A percentile compares a stretch with the other conserved stretches of the same genome.
Conservation (phyloP, 2,888 invertebrate genomes). For the Ennomos quercinarius region DNA sequence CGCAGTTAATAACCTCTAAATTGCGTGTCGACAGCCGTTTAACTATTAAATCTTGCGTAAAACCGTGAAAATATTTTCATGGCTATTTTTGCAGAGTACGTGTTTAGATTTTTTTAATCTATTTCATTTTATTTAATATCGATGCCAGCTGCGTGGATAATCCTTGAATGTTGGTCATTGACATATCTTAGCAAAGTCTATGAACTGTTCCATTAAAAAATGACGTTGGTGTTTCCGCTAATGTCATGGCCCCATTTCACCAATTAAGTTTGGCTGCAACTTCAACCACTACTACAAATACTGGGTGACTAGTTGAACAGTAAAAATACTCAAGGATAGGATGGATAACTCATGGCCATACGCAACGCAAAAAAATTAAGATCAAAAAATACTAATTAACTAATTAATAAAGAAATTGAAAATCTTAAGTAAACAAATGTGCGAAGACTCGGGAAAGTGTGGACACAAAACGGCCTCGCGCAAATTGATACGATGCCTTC, state of each 20-base stretch:
- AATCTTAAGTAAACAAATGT: too few species aligned
- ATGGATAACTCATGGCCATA: too few species aligned
- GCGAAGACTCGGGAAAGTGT: too few species aligned
- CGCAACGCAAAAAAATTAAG: too few species aligned
- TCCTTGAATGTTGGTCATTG: conserved; percentile 5
- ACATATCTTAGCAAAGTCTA: neutral
- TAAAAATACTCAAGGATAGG: too few species aligned
- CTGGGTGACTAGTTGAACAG: too few species aligned
- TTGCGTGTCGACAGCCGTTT: conserved; percentile 15
- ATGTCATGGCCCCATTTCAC: conserved; percentile 16
- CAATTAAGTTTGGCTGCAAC: conserved; percentile 25
- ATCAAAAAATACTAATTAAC: too few species aligned
- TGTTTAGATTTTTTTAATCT: conserved; percentile 1
- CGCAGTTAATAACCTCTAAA: conserved; percentile 3
- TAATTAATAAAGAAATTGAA: too few species aligned
- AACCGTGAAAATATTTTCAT: conserved; percentile 15
- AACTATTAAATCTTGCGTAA: conserved; percentile 21
- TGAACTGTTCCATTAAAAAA: neutral
- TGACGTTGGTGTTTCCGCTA: neutral
- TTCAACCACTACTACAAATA: neutral
- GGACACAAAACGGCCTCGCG: too few species aligned
- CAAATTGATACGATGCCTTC: too few species aligned
- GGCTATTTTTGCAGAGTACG: conserved; percentile 7
- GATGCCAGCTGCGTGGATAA: conserved; percentile 1
- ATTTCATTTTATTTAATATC: conserved; percentile 8